Conservation (phyloP, 2,797 vertebrate genomes). For the Notamacropus eugenii region DNA sequence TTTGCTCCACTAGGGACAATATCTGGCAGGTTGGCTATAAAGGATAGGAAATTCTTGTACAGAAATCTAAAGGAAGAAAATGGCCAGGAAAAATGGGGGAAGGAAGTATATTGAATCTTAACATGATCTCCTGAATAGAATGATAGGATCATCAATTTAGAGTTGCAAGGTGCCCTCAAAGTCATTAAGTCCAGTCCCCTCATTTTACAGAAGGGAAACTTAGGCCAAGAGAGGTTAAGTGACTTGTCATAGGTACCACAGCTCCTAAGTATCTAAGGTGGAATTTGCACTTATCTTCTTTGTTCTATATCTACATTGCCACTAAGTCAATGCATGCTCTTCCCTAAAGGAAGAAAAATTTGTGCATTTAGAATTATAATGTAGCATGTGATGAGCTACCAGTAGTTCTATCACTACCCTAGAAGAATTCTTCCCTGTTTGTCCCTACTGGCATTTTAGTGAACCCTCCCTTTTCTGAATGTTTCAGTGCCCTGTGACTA, state of each 20-base stretch:
- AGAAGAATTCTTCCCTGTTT: not conserved
- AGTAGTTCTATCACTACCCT: not conserved
- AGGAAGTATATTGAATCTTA: not conserved
- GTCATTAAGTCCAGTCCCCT: not conserved
- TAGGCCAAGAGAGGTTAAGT: not conserved
- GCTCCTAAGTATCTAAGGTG: not conserved
- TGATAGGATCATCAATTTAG: not conserved
- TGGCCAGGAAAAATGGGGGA: not conserved
- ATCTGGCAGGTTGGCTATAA: not conserved
- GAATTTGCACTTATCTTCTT: not conserved
- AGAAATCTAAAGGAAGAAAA: not conserved
- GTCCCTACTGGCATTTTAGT: not conserved
- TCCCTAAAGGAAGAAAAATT: not conserved
- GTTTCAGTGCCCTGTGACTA: not conserved
- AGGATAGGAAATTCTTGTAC: not conserved
- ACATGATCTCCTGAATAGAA: not conserved
- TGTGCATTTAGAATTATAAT: not conserved
- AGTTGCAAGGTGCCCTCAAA: not conserved
- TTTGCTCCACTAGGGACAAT: not conserved
- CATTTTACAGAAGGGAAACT: not conserved
- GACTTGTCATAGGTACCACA: not conserved
- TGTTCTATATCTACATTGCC: not conserved
- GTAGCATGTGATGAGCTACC: not conserved
- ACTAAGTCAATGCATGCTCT: not conserved
- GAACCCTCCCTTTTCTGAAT: not conserved